Conservation (phyloP, 2,888 invertebrate species). For the Anthrax anthrax region DNA sequence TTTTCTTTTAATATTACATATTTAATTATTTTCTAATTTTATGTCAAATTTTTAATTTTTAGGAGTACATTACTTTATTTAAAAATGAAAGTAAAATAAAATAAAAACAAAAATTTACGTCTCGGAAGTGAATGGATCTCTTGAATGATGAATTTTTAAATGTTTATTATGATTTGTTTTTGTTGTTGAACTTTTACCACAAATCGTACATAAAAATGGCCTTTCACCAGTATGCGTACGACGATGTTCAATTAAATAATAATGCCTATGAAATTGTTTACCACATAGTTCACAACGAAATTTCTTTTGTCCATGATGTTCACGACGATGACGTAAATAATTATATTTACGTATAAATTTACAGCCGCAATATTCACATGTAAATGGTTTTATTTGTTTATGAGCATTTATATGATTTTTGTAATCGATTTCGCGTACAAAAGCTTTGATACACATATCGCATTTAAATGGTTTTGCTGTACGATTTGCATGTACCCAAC, state of each 20-base stretch:
- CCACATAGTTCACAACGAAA: conserved; percentile 63
- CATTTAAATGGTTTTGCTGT: conserved; percentile 77
- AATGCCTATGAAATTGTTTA: conserved; percentile 73
- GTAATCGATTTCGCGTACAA: conserved; percentile 66
- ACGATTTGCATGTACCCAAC: conserved; percentile 76
- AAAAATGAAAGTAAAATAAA: background rate
- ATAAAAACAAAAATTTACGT: conserved; percentile 20
- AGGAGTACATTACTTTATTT: too few relatives aligned
- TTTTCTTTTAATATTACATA: too few relatives aligned
- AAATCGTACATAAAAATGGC: conserved; percentile 74
- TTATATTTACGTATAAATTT: conserved; percentile 81
- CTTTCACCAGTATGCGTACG: conserved; percentile 65
- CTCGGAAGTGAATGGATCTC: conserved; percentile 77
- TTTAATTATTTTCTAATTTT: too few relatives aligned
- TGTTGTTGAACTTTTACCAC: conserved; percentile 77
- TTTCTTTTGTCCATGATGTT: conserved; percentile 68
- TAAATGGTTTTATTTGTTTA: conserved; percentile 64
- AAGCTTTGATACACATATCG: conserved; percentile 67
- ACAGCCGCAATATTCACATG: conserved; percentile 80
- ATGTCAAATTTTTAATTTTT: too few relatives aligned
- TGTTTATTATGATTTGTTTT: conserved; percentile 87
- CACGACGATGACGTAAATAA: conserved; percentile 69
- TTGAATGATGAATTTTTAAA: conserved; percentile 74
- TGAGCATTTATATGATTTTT: conserved; percentile 76
- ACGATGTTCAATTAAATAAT: conserved; percentile 77